A percentile compares a stretch with the other conserved stretches of the same genome.
phyloP scores from a whole-genome alignment of 2,888 invertebrate genomes.

The Drosophila gaucha region DNA sequence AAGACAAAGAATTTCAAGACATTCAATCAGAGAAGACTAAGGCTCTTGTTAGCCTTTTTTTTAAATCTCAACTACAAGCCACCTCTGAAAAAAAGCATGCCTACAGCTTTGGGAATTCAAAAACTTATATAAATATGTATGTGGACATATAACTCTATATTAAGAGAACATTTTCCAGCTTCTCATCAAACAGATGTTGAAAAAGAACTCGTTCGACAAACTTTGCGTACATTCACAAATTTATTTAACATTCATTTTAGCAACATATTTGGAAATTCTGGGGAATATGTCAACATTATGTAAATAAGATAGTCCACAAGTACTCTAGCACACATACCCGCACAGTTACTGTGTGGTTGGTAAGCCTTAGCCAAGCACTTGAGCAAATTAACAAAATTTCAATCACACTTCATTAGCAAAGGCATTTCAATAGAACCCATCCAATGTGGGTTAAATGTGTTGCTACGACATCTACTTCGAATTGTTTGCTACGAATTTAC shows the following conservation, averaged over 20 bases:
- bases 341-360: slow-evolving; percentile 3
- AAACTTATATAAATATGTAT: not conserved
- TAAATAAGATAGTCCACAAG: slow-evolving; percentile 54
- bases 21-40: not conserved
- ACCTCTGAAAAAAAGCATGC: too few relatives aligned
- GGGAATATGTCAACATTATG: slow-evolving; percentile 27
- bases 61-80: too few relatives aligned
- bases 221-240: slow-evolving; percentile 18
- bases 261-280: slow-evolving; percentile 51
- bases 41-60: too few relatives aligned
- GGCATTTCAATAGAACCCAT: slow-evolving; percentile 60
- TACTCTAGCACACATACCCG: slow-evolving; percentile 11
- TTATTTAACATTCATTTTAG: slow-evolving; percentile 30
- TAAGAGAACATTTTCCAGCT: not conserved
- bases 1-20: slow-evolving; percentile 11
- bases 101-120: not conserved
- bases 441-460: not conserved
- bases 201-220: not conserved
- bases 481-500: slow-evolving; percentile 23
- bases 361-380: slow-evolving; percentile 59
- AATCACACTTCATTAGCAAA: slow-evolving; percentile 80
- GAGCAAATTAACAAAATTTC: slow-evolving; percentile 81
- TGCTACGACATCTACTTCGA: slow-evolving; percentile 1
- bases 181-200: not conserved
- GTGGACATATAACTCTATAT: not conserved